These are phyloP conservation scores for Polylopha cassiicola DNA, from an alignment of 2,888 invertebrate species.

Conservation along the genomic window DNA sequence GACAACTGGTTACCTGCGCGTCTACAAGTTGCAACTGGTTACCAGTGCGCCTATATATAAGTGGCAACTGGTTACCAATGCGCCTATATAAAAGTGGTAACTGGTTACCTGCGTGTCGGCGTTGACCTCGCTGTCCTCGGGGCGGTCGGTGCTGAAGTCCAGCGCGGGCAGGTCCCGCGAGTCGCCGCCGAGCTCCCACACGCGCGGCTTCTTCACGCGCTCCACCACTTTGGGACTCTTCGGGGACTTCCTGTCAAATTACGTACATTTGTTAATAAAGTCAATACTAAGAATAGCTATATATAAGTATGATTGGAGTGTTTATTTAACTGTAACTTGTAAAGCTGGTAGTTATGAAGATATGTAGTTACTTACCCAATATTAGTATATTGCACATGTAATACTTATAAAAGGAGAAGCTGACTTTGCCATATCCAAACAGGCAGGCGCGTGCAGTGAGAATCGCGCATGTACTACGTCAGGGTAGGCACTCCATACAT, in stretches of 20 bases:
- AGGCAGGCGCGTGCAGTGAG: no score
- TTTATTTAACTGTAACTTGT: background rate
- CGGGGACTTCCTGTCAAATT: constrained; percentile 48
- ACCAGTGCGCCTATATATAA: no score
- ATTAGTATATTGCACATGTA: no score
- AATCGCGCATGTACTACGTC: no score
- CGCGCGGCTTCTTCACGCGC: constrained; percentile 91
- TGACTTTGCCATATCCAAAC: no score
- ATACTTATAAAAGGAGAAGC: no score
- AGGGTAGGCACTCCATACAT: no score
- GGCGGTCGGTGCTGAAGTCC: constrained; percentile 88
- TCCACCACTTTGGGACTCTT: constrained; percentile 76
- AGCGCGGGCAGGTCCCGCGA: constrained; percentile 85
- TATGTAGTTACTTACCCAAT: no score
- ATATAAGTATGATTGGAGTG: background rate
- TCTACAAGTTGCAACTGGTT: background rate
- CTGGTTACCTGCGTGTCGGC: constrained; percentile 80
- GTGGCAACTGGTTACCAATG: no score
- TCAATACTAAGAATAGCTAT: background rate
- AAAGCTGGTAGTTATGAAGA: no score
- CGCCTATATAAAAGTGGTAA: no score
- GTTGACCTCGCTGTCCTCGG: constrained; percentile 78
- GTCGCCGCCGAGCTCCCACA: constrained; percentile 92
- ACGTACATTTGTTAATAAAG: background rate
- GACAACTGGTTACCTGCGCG: no score